Conservation (phyloP, 2,888 invertebrate genomes). For the Hypselothyrea guttata region DNA sequence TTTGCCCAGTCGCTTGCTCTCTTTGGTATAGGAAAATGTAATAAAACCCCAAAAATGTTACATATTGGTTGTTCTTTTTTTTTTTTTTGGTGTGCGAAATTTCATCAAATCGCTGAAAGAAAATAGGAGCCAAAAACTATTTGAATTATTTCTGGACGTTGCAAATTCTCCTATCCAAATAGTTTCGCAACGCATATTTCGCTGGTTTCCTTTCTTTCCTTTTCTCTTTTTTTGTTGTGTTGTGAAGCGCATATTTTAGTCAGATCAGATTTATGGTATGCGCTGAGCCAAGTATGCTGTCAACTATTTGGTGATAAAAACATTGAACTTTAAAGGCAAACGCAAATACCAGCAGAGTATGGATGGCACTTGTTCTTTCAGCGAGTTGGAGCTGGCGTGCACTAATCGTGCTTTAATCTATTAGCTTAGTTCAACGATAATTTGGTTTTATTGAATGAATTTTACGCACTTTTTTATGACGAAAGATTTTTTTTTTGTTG, state of each 20-base stretch:
- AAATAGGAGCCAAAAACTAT: background rate
- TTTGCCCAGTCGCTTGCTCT: no score
- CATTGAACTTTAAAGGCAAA: background rate
- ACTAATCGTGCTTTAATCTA: conserved; percentile 1
- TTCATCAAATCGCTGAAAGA: background rate
- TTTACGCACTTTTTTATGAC: conserved; percentile 16
- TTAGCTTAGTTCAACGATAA: background rate
- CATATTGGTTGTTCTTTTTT: background rate
- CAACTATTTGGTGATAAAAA: conserved; percentile 6
- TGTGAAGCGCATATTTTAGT: conserved; percentile 13
- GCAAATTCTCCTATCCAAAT: background rate
- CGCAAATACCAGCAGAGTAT: background rate
- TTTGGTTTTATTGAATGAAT: conserved; percentile 10
- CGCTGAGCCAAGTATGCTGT: conserved; percentile 14
- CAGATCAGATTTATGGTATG: conserved; percentile 2
- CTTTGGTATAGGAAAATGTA: no score
- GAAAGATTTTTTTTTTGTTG: background rate
- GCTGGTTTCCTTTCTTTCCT: no score
- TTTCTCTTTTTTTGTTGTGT: no score
- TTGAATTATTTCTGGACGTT: background rate
- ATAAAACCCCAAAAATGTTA: background rate
- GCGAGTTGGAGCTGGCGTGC: background rate
- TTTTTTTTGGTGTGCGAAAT: background rate
- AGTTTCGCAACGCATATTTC: background rate
- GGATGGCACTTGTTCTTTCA: background rate